Base-by-base conservation (phyloP, 2,888 invertebrate species). In the Smittia sp. region DNA sequence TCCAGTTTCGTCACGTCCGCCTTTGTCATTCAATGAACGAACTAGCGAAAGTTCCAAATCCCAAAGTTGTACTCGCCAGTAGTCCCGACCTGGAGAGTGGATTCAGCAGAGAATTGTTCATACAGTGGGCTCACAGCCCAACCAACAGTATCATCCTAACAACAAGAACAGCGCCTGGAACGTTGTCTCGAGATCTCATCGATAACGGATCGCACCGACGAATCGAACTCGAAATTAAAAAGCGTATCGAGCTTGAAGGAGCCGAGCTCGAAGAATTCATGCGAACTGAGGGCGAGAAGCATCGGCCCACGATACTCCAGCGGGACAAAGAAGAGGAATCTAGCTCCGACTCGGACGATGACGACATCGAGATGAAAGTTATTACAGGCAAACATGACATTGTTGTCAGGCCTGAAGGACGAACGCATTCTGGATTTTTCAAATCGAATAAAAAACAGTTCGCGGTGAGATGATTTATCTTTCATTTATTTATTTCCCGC, bases 101-200 rank as follows among this genome's bases (percentile, higher is more conserved):
- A 0, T 98, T 93, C 82, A 91, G 98, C 0, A 85, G 98, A 73
- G 98, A 99, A 79, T 84, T 99, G 24, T 98, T 99, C 81, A 84
- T 96, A 1, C 90, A 93, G 78, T 99, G 98, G 98, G 94, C 96
- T 73, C 87, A 90, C 0, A 93, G 95, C 83, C 85, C 93, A 1
- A 92, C 92, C 79, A 99, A 99, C 80, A 94, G 95, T 79, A 92
- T 99, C 76, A 94, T 99, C 75, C 84, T 99, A 73, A 98, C 98
- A 0, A 90, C 93, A 79, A 90, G 93, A 79, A 90, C 92, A 0
- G 90, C 91, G 0, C 92, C 92, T 0, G 93, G 93, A 9, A 93
- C 93, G 0, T 80, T 94, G 69, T 91, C 92, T 0, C 86, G 92
- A 74, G 91, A 93, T 77, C 84, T 94, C 62, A 86, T 93, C 39